A percentile compares a stretch with the other conserved stretches of the same genome.
Evolutionary conservation across 2,888 invertebrate genomes (phyloP).

Genomic region (Drosophila eohydei): DNA sequence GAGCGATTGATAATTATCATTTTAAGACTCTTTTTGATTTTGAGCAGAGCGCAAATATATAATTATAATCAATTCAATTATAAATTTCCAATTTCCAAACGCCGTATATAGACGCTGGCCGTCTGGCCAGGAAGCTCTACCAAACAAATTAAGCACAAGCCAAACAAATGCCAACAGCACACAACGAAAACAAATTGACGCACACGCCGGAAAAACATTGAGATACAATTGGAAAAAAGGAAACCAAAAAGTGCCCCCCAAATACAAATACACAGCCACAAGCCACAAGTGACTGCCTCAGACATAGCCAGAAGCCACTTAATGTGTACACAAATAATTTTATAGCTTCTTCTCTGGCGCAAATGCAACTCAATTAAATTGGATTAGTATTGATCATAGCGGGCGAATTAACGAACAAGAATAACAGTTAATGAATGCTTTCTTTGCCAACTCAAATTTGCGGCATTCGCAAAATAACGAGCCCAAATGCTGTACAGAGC

Average conservation of each 20-base stretch:
- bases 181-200: constrained; percentile 39
- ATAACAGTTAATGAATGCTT: not conserved
- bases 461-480: not conserved
- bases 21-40: not conserved
- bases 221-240: constrained; percentile 35
- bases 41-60: constrained; percentile 3
- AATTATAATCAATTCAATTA: constrained; percentile 49
- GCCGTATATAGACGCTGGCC: constrained; percentile 5
- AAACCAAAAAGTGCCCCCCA: constrained; percentile 28
- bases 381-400: constrained; percentile 4
- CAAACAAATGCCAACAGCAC: constrained; percentile 39
- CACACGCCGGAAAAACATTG: constrained; percentile 28
- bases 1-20: constrained; percentile 2
- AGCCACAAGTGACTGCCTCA: not conserved
- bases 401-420: not conserved
- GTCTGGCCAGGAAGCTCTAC: constrained; percentile 33
- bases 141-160: constrained; percentile 52
- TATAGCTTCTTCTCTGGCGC: constrained; percentile 8
- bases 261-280: constrained; percentile 11
- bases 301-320: constrained; percentile 3
- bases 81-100: constrained; percentile 31
- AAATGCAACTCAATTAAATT: constrained; percentile 7
- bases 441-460: not conserved
- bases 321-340: constrained; percentile 12
- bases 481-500: no score